Evolutionary conservation across 2,888 invertebrate species (phyloP).

Genomic region (Eupithecia vulgata): DNA sequence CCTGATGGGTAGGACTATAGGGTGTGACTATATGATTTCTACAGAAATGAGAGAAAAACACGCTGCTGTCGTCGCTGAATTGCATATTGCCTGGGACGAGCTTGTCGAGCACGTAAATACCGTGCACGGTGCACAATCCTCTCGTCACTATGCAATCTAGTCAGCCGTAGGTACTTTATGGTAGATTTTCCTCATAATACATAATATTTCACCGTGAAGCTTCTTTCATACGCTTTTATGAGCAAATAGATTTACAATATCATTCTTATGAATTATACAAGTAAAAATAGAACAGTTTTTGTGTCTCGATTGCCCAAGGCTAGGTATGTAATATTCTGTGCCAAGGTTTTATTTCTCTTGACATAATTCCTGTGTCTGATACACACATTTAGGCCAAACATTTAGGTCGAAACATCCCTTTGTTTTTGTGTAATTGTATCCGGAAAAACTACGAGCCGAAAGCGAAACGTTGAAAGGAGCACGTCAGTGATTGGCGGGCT

Average conservation of each 20-base stretch:
- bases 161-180: background rate
- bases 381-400: conserved; percentile 8
- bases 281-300: background rate
- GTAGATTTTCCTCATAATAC: background rate
- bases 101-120: conserved; percentile 1
- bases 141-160: conserved; percentile 6
- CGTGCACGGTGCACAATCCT: background rate
- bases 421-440: conserved; percentile 30
- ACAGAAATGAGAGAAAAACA: background rate
- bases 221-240: background rate
- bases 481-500: conserved; percentile 59
- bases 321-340: background rate
- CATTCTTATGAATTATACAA: background rate
- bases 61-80: background rate
- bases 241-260: background rate
- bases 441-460: conserved; percentile 45
- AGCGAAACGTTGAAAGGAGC: conserved; percentile 55
- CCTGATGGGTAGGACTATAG: background rate
- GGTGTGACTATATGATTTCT: background rate
- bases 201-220: background rate
- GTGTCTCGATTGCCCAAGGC: background rate
- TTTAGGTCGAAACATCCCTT: conserved; percentile 21
- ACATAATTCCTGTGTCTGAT: background rate
- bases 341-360: conserved; percentile 6
- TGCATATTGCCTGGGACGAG: conserved; percentile 2